Base-by-base conservation (phyloP, 2,888 invertebrate genomes). In the Galerucella pusilla region DNA sequence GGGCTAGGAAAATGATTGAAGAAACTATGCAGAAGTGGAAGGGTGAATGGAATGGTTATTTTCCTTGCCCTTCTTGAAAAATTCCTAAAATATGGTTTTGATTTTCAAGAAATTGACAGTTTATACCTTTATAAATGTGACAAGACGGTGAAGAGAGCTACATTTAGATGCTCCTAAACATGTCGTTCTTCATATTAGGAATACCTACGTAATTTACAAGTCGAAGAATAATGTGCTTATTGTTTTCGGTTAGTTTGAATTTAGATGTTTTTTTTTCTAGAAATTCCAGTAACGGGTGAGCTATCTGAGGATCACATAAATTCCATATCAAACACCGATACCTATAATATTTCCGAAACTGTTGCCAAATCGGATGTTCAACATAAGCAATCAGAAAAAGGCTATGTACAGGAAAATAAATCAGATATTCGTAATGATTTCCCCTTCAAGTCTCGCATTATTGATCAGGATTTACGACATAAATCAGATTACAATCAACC, bases 401-500 rank as follows among this genome's bases (percentile, higher is more conserved):
- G 42, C 46, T 7, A n/a, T 64, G 25, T 64, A 42, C n/a, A 7
- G 7, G 14, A 46, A 49, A 66, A 52, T 20, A 25, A 66, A 66
- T 16, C 49, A 11, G 61, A 61, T 28, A 61, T 61, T 12, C 61
- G 61, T n/a, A 61, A 35, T 7, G 61, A 14, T 61, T 61, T 61
- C 9, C 61, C 61, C 12, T 61, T 61, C 16, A 61, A 61, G 28
- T 61, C 61, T 61, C 35, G 9, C 14, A 61, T 60, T 5, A 20
- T 28, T 11, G 60, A 60, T 12, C 11, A 60, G 28, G 28, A 60
- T 3, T 9, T 60, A 25, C 28, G 10, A 14, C 20, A 12, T 10
- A 60, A 60, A 25, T 59, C 59, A 59, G 16, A 16, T 59, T 16
- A 2, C n/a, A 20, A 59, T 6, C 16, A 49, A 12, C 49, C 35